Percentiles rank a stretch among this genome's conserved stretches.
Evolutionary conservation across 2,797 vertebrate genomes (phyloP).

Genomic region (Orestias chungarensis): DNA sequence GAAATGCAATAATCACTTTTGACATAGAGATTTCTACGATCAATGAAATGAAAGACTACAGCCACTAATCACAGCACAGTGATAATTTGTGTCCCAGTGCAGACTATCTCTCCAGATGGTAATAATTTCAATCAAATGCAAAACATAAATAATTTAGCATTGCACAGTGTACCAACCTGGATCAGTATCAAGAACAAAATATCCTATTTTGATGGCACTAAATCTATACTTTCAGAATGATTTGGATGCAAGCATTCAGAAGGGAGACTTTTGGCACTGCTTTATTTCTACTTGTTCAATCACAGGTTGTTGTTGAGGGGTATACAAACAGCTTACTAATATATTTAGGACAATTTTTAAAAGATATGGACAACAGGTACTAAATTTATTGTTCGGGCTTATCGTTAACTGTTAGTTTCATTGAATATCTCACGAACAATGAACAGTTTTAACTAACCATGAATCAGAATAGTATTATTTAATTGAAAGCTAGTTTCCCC

Average conservation of each 20-base stretch:
- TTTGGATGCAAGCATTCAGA: not conserved
- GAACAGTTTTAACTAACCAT: not conserved
- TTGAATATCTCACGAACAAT: not conserved
- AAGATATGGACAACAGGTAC: not conserved
- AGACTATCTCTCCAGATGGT: conserved; percentile 6
- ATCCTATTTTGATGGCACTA: not conserved
- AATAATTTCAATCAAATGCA: conserved; percentile 17
- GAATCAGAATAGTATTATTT: not conserved
- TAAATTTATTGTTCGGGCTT: not conserved
- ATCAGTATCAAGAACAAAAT: not conserved
- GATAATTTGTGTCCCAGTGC: conserved; percentile 5
- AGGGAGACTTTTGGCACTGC: not conserved
- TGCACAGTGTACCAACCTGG: not conserved
- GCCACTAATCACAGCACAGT: conserved; percentile 9
- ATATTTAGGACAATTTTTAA: not conserved
- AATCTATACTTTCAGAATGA: not conserved
- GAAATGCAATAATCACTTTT: conserved; percentile 4
- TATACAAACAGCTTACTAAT: not conserved
- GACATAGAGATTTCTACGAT: conserved; percentile 4
- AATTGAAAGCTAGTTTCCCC: not conserved
- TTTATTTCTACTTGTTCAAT: not conserved
- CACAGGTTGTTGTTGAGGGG: not conserved
- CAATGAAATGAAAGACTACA: conserved; percentile 9
- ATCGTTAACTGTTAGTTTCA: not conserved
- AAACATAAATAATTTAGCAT: conserved; percentile 7